A percentile compares a stretch with the other conserved stretches of the same genome.
These are phyloP conservation scores for Sericinus montela DNA, from an alignment of 2,888 invertebrate species.

Conservation along the genomic window DNA sequence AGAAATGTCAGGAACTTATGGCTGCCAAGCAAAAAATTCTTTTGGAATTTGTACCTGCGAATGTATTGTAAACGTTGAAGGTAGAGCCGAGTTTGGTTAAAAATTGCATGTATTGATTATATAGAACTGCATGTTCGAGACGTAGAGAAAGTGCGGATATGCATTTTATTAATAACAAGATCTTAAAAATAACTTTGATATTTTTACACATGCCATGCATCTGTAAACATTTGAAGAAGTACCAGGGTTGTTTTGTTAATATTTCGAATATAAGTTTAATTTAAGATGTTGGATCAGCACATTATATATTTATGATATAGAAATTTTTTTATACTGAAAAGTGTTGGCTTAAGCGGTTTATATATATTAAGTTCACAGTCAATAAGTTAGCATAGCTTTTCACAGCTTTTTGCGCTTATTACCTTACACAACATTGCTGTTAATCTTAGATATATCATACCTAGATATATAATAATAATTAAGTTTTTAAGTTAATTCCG, in stretches of 20 bases:
- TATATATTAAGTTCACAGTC: background rate
- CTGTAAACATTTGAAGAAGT: constrained; percentile 38
- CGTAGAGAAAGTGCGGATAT: constrained; percentile 2
- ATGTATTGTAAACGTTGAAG: constrained; percentile 89
- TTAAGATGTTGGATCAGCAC: no score
- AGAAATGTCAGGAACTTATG: constrained; percentile 93
- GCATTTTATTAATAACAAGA: constrained; percentile 8
- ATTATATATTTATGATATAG: no score
- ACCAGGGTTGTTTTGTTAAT: no score
- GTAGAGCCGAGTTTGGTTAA: constrained; percentile 67
- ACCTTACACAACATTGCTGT: constrained; percentile 4
- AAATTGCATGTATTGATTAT: constrained; percentile 37
- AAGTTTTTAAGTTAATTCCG: background rate
- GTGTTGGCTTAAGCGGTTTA: constrained; percentile 2
- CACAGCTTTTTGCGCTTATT: background rate
- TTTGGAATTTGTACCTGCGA: constrained; percentile 90
- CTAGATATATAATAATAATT: no score
- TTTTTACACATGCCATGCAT: constrained; percentile 57
- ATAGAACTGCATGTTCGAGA: constrained; percentile 24
- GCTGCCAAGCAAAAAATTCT: constrained; percentile 89
- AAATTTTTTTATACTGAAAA: no score
- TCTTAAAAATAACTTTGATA: constrained; percentile 21
- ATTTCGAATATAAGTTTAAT: no score
- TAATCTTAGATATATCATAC: background rate
- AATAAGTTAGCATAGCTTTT: constrained; percentile 11